Evolutionary conservation across 2,888 invertebrate genomes (phyloP).

Genomic region (Chloromyia formosa): DNA sequence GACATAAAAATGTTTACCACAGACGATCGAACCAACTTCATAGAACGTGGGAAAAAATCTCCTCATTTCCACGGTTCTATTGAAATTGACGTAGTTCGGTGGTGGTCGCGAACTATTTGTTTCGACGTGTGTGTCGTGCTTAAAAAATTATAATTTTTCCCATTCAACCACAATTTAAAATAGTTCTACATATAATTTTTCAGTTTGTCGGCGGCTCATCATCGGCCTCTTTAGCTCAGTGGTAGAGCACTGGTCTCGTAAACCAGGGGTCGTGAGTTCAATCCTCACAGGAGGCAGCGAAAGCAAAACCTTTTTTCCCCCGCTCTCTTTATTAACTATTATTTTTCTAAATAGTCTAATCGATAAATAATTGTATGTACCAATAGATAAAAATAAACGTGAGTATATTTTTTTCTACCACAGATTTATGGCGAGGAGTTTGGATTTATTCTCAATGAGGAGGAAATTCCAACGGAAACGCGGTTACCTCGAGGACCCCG

Average conservation of each 20-base stretch:
- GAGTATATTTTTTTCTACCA: conserved; percentile 45
- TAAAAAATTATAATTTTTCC: no score
- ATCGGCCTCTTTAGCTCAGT: conserved; percentile 50
- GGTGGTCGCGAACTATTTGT: no score
- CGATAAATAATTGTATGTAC: neutral
- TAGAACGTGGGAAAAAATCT: no score
- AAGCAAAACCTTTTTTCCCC: neutral
- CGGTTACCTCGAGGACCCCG: conserved; percentile 59
- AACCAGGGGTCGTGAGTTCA: conserved; percentile 52
- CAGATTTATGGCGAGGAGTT: conserved; percentile 89
- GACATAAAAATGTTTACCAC: no score
- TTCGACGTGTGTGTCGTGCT: no score
- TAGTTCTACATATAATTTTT: neutral
- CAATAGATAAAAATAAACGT: no score
- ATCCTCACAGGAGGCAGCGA: conserved; percentile 50
- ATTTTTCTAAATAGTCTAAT: neutral
- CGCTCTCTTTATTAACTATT: no score
- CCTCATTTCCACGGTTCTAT: no score
- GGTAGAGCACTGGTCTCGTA: conserved; percentile 52
- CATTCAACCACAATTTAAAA: neutral
- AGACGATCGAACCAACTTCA: no score
- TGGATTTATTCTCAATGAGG: conserved; percentile 71
- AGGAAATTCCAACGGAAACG: conserved; percentile 64
- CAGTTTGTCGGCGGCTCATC: neutral
- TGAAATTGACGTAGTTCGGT: no score